Conservation (phyloP, 37 sponge, comb jelly and placozoan species). For the Spongilla lacustris region DNA sequence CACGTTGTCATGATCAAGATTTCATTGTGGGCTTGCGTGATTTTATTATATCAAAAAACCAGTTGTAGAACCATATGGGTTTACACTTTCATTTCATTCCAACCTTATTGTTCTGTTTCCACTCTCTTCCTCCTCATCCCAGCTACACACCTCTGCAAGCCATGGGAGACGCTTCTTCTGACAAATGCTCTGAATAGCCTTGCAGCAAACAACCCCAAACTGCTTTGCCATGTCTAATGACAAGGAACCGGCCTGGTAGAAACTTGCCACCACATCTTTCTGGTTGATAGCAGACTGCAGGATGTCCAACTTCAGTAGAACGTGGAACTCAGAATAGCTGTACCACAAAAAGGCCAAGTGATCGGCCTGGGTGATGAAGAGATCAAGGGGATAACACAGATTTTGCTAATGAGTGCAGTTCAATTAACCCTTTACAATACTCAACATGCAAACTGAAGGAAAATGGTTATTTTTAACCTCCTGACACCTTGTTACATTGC, state of each 20-base stretch:
- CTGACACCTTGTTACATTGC: no score
- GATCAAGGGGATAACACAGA: no score
- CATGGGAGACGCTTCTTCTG: slow-evolving; percentile 23
- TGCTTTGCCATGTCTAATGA: background rate
- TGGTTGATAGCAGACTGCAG: slow-evolving; percentile 27
- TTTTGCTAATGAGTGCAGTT: no score
- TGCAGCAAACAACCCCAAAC: background rate
- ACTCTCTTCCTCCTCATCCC: slow-evolving; percentile 47
- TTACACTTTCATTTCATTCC: background rate
- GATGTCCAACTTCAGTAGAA: slow-evolving; percentile 49
- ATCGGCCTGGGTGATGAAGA: background rate
- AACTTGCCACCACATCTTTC: slow-evolving; percentile 13
- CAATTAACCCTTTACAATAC: no score
- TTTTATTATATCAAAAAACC: no score
- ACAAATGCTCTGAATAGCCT: background rate
- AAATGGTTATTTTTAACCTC: no score
- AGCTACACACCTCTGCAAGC: slow-evolving; percentile 40
- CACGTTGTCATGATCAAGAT: no score
- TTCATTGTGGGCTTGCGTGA: no score
- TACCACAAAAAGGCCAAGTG: slow-evolving; percentile 37
- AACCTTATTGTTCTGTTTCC: background rate
- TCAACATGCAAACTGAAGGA: no score
- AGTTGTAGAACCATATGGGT: background rate
- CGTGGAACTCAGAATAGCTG: slow-evolving; percentile 33
- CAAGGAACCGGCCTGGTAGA: background rate